Percentiles rank a stretch among this genome's conserved stretches.
Conservation (phyloP, 2,113 vertebrate species). For the Phainopepla nitens region DNA sequence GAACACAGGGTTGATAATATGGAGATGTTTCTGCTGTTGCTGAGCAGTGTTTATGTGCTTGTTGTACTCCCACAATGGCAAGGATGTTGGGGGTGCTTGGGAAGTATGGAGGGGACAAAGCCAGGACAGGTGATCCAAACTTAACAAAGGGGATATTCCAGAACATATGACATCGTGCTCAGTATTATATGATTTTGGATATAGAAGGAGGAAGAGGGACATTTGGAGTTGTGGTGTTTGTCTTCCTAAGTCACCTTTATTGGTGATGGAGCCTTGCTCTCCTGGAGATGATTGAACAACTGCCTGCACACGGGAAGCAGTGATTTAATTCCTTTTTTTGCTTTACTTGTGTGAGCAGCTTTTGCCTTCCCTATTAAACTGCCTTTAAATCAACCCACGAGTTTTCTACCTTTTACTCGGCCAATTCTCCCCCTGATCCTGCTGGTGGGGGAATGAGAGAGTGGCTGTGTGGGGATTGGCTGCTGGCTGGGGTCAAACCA, state of each 20-base stretch:
- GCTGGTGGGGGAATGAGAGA: fast-evolving
- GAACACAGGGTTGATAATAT: not conserved
- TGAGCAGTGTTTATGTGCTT: not conserved
- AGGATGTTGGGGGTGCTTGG: not conserved
- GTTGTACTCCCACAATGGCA: not conserved
- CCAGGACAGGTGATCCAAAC: not conserved
- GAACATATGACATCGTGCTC: not conserved
- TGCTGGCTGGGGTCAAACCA: not conserved
- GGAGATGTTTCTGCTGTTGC: not conserved
- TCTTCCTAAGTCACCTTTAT: not conserved
- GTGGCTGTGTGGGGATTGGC: not conserved
- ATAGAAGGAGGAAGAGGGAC: not conserved
- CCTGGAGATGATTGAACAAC: not conserved
- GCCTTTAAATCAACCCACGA: not conserved
- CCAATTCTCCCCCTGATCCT: not conserved
- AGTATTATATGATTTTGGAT: not conserved
- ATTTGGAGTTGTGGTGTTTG: not conserved
- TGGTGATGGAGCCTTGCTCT: not conserved
- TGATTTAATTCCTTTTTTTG: not conserved
- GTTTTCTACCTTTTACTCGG: not conserved
- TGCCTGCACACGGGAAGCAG: not conserved
- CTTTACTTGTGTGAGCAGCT: not conserved
- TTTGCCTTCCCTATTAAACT: not conserved
- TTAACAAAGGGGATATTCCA: not conserved
- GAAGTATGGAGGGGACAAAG: not conserved